Evolutionary conservation across 2,888 invertebrate species (phyloP).

Genomic region (Apodemia arnacis): DNA sequence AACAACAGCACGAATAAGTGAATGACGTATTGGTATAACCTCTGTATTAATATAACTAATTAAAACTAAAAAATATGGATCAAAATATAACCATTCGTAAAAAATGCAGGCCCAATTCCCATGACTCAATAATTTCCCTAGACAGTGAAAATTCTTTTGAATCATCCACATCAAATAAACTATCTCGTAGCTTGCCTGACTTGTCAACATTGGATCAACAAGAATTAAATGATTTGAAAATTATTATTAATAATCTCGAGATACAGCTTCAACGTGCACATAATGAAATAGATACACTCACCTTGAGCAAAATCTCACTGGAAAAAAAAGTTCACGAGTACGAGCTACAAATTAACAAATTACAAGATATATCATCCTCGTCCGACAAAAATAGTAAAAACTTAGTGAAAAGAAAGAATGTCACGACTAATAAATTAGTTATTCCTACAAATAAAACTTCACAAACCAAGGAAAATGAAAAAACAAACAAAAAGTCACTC

Average conservation of each 20-base stretch:
- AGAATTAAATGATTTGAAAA: background rate
- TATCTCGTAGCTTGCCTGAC: background rate
- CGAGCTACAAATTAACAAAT: background rate
- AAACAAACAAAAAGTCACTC: background rate
- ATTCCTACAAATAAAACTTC: background rate
- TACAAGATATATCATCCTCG: background rate
- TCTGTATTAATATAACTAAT: no score
- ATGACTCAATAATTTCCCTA: background rate
- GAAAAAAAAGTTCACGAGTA: background rate
- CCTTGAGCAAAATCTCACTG: background rate
- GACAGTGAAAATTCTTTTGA: background rate
- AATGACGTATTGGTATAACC: no score
- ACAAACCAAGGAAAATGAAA: background rate
- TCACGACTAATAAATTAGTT: background rate
- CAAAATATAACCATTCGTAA: background rate
- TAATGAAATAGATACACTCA: background rate
- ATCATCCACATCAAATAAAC: background rate
- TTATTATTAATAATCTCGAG: background rate
- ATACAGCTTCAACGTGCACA: background rate
- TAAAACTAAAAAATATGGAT: background rate
- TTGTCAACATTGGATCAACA: background rate
- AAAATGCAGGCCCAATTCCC: background rate
- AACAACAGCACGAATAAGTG: no score
- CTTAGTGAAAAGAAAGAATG: background rate
- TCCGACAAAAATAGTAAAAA: background rate